These are phyloP conservation scores for Dendroctonus ponderosae DNA, from an alignment of 1,140 invertebrate species.

Conservation along the genomic window DNA sequence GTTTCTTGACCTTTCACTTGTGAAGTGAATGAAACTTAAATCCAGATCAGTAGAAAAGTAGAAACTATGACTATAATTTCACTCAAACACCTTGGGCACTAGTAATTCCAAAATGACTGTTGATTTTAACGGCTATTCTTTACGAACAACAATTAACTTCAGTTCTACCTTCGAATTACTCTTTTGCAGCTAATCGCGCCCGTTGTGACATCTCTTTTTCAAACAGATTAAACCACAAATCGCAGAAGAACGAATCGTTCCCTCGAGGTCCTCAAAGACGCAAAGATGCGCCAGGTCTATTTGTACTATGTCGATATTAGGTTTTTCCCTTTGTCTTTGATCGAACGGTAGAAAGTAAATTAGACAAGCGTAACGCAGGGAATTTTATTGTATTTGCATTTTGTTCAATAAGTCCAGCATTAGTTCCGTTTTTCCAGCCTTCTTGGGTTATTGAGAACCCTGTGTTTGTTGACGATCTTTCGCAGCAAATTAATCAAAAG, in stretches of 20 bases:
- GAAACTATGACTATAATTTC: too few relatives aligned
- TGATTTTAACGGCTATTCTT: too few relatives aligned
- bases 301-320: conserved; percentile 28
- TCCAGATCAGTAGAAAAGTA: too few relatives aligned
- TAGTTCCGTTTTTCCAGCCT: background rate
- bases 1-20: too few relatives aligned
- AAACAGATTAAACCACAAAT: conserved; percentile 25
- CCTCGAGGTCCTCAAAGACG: conserved; percentile 8
- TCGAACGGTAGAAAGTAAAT: conserved; percentile 29
- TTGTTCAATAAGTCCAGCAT: conserved; percentile 6
- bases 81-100: too few relatives aligned
- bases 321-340: conserved; percentile 33
- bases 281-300: conserved; percentile 19
- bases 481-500: background rate
- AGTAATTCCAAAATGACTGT: too few relatives aligned
- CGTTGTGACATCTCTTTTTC: conserved; percentile 14
- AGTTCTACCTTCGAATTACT: too few relatives aligned
- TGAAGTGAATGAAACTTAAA: too few relatives aligned
- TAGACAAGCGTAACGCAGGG: conserved; percentile 17
- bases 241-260: conserved; percentile 15
- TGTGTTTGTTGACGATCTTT: background rate
- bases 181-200: background rate
- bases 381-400: conserved; percentile 32
- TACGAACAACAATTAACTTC: too few relatives aligned
- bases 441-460: background rate